phyloP scores from a whole-genome alignment of 2,888 invertebrate genomes.

The Himalopsyche japonica region DNA sequence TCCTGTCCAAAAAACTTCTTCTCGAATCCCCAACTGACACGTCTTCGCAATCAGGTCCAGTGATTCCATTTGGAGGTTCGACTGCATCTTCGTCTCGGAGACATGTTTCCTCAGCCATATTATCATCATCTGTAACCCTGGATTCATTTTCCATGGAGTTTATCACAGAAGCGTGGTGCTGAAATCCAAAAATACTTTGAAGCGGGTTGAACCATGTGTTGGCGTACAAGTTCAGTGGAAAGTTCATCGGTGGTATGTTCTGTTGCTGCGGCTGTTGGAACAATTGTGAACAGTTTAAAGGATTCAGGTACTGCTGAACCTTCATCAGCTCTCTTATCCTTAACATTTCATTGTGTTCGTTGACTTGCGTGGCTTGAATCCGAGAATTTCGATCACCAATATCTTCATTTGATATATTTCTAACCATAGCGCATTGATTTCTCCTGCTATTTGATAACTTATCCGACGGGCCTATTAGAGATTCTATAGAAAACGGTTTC shows the following conservation, averaged over 20 bases:
- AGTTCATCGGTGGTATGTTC: constrained; percentile 47
- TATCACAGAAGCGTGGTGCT: constrained; percentile 12
- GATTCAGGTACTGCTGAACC: constrained; percentile 56
- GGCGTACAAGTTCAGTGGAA: constrained; percentile 56
- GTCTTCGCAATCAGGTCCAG: constrained; percentile 53
- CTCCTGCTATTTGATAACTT: constrained; percentile 13
- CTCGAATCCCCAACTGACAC: constrained; percentile 36
- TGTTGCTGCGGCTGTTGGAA: constrained; percentile 51
- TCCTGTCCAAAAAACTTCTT: constrained; percentile 17
- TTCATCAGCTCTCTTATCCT: constrained; percentile 51
- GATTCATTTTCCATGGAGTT: background rate
- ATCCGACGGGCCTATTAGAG: constrained; percentile 55
- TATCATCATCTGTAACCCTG: background rate
- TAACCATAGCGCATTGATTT: constrained; percentile 15
- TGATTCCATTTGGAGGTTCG: constrained; percentile 50
- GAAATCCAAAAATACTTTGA: constrained; percentile 47
- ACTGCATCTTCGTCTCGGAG: constrained; percentile 44
- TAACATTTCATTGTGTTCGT: constrained; percentile 49
- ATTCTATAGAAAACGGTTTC: constrained; percentile 67
- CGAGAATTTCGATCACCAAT: background rate
- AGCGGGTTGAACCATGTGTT: constrained; percentile 55
- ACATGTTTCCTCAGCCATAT: background rate
- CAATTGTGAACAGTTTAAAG: constrained; percentile 45
- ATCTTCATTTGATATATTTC: constrained; percentile 3
- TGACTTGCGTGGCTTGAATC: constrained; percentile 48